Percentiles rank a stretch among this genome's conserved stretches.
phyloP scores from a whole-genome alignment of 2,888 invertebrate genomes.

The Anoplius nigerrimus region DNA sequence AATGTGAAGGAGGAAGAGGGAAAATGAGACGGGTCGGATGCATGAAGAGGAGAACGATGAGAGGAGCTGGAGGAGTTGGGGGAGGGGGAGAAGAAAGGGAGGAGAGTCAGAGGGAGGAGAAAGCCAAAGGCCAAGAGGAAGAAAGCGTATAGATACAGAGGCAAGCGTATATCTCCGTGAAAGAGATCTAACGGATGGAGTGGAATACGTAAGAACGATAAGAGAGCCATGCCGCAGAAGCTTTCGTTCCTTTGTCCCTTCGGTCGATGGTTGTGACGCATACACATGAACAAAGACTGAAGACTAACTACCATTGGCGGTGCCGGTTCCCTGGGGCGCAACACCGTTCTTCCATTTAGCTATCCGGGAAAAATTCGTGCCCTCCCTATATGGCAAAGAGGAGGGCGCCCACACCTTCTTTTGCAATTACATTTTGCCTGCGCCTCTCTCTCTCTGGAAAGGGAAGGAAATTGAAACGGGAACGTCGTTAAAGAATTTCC shows the following conservation, averaged over 20 bases:
- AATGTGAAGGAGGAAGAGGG: constrained; percentile 7
- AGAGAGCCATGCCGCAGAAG: constrained; percentile 55
- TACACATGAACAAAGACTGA: constrained; percentile 49
- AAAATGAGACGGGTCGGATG: neutral
- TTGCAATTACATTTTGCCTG: neutral
- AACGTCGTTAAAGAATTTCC: neutral
- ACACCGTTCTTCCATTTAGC: constrained; percentile 74
- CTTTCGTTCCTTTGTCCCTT: constrained; percentile 62
- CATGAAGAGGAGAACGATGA: neutral
- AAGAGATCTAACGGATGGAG: constrained; percentile 58
- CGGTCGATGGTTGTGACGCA: constrained; percentile 21
- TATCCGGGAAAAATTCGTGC: constrained; percentile 60
- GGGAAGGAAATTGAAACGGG: neutral
- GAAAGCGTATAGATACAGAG: neutral
- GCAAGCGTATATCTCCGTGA: constrained; percentile 45
- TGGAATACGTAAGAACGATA: constrained; percentile 55
- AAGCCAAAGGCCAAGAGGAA: constrained; percentile 53
- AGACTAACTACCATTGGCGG: constrained; percentile 56
- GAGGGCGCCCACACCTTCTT: constrained; percentile 3
- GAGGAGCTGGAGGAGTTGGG: constrained; percentile 2
- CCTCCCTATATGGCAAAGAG: neutral
- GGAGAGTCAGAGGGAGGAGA: constrained; percentile 26
- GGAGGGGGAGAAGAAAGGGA: constrained; percentile 1
- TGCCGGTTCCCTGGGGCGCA: constrained; percentile 51
- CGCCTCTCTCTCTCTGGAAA: neutral